Percentiles rank a stretch among this genome's conserved stretches.
Evolutionary conservation across 2,113 vertebrate genomes (phyloP).

Genomic region (Eptesicus fuscus): DNA sequence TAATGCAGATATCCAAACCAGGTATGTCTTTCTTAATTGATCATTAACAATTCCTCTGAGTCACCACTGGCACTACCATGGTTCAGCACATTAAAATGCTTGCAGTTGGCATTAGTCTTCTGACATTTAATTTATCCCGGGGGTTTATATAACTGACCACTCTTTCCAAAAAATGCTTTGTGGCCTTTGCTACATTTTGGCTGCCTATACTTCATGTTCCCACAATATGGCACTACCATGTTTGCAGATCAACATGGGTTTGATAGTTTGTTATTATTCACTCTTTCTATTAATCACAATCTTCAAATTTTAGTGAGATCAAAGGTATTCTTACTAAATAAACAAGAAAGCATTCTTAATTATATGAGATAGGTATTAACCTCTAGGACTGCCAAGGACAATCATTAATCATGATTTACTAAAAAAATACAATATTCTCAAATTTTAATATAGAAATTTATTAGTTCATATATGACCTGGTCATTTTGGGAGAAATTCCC

Average conservation of each 20-base stretch:
- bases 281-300: background rate
- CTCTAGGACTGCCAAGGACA: accelerated
- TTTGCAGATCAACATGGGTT: background rate
- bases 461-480: background rate
- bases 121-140: background rate
- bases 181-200: background rate
- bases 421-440: background rate
- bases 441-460: background rate
- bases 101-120: background rate
- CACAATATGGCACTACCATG: background rate
- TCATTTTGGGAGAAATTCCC: background rate
- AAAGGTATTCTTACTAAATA: background rate
- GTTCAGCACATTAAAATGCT: background rate
- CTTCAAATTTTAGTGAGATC: background rate
- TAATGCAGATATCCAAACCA: background rate
- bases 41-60: background rate
- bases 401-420: background rate
- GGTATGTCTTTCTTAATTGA: background rate
- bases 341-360: background rate
- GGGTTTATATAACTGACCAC: background rate
- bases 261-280: background rate
- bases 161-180: background rate
- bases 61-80: background rate
- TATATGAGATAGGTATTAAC: background rate
- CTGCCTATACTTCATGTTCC: background rate